Percentiles rank a stretch among this genome's conserved stretches.
Evolutionary conservation across 2,888 invertebrate genomes (phyloP).

Genomic region (Drosophila paramelanica): DNA sequence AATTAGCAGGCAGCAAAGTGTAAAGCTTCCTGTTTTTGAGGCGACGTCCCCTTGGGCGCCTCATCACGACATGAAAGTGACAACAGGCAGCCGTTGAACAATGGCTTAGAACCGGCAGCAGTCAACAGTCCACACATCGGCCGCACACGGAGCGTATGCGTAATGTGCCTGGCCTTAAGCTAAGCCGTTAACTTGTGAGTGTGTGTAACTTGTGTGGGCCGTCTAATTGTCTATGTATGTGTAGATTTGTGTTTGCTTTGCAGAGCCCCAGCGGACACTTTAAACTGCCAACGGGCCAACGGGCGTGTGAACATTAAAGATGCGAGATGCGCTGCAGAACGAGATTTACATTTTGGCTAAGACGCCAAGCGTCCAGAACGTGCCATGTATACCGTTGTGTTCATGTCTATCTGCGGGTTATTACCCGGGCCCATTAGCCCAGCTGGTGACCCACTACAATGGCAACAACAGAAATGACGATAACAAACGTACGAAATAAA

Average conservation of each 20-base stretch:
- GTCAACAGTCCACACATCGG: constrained; percentile 35
- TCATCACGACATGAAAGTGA: constrained; percentile 52
- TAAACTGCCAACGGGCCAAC: constrained; percentile 61
- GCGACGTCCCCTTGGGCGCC: constrained; percentile 26
- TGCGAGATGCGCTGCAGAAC: constrained; percentile 40
- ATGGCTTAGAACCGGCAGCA: constrained; percentile 44
- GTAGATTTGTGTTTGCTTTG: constrained; percentile 47
- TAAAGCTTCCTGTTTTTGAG: constrained; percentile 57
- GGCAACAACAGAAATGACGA: constrained; percentile 31
- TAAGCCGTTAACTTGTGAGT: constrained; percentile 53
- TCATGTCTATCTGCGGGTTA: constrained; percentile 26
- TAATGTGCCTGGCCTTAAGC: constrained; percentile 47
- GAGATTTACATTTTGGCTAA: constrained; percentile 67
- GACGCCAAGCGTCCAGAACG: constrained; percentile 25
- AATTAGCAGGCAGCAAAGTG: constrained; percentile 66
- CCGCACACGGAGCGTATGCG: constrained; percentile 33
- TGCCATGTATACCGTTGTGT: constrained; percentile 19
- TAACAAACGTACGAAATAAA: constrained; percentile 63
- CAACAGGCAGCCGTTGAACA: constrained; percentile 60
- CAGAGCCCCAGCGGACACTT: constrained; percentile 69
- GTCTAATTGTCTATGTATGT: constrained; percentile 64
- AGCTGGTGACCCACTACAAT: constrained; percentile 42
- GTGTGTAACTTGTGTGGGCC: constrained; percentile 36
- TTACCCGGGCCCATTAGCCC: constrained; percentile 63
- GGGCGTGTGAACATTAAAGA: constrained; percentile 65